These are phyloP conservation scores for Cartodere bifasciata DNA, from an alignment of 2,888 invertebrate species.

Conservation along the genomic window DNA sequence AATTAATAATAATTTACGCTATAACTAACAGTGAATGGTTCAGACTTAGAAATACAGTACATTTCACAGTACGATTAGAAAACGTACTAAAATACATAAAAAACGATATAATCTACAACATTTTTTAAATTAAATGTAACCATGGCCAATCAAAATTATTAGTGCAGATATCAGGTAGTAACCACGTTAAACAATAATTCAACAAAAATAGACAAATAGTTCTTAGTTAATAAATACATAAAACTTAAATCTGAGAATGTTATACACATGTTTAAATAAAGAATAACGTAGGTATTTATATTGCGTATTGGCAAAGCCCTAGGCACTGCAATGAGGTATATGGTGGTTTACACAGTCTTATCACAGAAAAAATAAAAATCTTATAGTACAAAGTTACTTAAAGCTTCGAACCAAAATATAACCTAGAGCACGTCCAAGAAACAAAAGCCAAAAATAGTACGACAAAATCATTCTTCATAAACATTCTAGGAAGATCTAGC, in stretches of 20 bases:
- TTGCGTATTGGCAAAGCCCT: conserved; percentile 29
- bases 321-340: conserved; percentile 39
- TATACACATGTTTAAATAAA: conserved; percentile 2
- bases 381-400: conserved; percentile 9
- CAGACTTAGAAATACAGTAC: conserved; percentile 27
- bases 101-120: conserved; percentile 11
- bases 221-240: too few relatives aligned
- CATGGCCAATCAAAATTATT: too few relatives aligned
- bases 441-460: conserved; percentile 2
- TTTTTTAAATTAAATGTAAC: too few relatives aligned
- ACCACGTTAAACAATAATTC: too few relatives aligned
- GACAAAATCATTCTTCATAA: conserved; percentile 4
- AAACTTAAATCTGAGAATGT: conserved; percentile 3
- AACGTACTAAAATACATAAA: conserved; percentile 14
- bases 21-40: too few relatives aligned
- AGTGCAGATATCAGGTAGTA: too few relatives aligned
- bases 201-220: too few relatives aligned
- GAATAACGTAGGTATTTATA: conserved; percentile 22
- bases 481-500: conserved; percentile 51
- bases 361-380: conserved; percentile 34
- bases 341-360: conserved; percentile 31
- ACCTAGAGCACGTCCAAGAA: conserved; percentile 7
- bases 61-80: conserved; percentile 16
- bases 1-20: too few relatives aligned
- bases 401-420: conserved; percentile 11